Base-by-base conservation (phyloP, 2,797 vertebrate genomes). In the Rhynchonycteris naso region DNA sequence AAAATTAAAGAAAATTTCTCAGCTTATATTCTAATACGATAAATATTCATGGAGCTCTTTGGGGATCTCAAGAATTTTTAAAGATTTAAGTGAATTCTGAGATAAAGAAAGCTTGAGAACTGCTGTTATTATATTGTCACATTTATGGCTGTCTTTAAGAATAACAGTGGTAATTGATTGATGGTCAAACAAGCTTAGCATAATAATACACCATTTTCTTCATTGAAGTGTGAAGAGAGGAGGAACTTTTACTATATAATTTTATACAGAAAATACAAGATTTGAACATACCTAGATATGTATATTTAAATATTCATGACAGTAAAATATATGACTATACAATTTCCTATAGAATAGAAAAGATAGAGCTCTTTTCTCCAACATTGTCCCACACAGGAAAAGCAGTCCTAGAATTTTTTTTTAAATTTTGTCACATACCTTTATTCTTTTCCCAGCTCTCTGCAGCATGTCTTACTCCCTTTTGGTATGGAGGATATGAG, bases 141-240 rank as follows among this genome's bases (percentile, higher is more conserved):
- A 65, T 81, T 74, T 38, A 38, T 63, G 76, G 16, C n/a, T 68
- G 14, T 59, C 16, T 83, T 90, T 96, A 72, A 74, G 65, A 59
- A 63, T 47, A 38, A 38, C 38, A 28, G 0, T 86, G 33, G 10
- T 74, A 72, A 56, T 15, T 80, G 92, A 54, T 56, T 82, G 47
- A 58, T 76, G 52, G 5, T 50, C 76, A 66, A 69, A 86, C 54
- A 71, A 50, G 16, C 26, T 92, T 71, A 79, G 33, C 1, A 19
- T 72, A 43, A 54, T 80, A 69, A 69, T 35, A 58, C 43, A 19
- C 26, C n/a, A 50, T 72, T 91, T 88, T 61, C 43, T 43, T 91
- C 16, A 50, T 1, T 88, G 66, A 94, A 80, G 28, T 89, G 65
- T 95, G 82, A 94, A 83, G 56, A 58, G 11, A 87, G 9, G 92